Evolutionary conservation across 35 echinoderm and acorn worm genomes (phyloP).

Genomic region (Apostichopus parvimensis): DNA sequence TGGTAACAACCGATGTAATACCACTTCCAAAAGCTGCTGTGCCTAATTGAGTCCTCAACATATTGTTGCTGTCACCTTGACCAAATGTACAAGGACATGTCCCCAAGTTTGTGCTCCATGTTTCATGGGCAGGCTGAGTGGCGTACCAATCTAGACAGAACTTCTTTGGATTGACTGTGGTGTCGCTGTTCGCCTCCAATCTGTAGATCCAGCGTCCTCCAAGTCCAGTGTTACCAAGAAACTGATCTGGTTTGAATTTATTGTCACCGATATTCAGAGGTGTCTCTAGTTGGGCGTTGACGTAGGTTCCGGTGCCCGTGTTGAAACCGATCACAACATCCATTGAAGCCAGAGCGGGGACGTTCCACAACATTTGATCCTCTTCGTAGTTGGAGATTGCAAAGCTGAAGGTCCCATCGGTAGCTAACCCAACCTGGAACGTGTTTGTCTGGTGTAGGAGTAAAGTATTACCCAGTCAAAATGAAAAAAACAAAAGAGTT

Average conservation of each 20-base stretch:
- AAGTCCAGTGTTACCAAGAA: conserved; percentile 5
- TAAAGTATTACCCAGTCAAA: too few species aligned
- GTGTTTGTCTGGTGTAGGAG: conserved; percentile 65
- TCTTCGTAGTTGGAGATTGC: conserved; percentile 80
- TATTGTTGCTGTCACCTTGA: conserved; percentile 43
- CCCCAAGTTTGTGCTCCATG: conserved; percentile 28
- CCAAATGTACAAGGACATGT: conserved; percentile 59
- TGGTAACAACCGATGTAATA: background rate
- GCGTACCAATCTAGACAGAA: conserved; percentile 56
- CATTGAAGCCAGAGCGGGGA: conserved; percentile 42
- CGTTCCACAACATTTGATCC: conserved; percentile 79
- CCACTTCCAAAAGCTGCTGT: background rate
- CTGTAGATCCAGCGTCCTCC: conserved; percentile 54
- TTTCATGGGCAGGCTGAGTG: background rate
- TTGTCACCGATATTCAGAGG: conserved; percentile 28
- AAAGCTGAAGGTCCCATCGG: conserved; percentile 79
- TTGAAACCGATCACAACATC: conserved; percentile 89
- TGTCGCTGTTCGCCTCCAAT: conserved; percentile 40
- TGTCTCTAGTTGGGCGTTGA: conserved; percentile 58
- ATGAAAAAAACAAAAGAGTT: too few species aligned
- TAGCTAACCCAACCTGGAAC: conserved; percentile 87
- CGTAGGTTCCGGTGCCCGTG: conserved; percentile 24
- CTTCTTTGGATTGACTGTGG: conserved; percentile 39
- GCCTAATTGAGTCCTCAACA: background rate
- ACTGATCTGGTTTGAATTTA: conserved; percentile 71